Percentiles rank a stretch among this genome's conserved stretches.
These are phyloP conservation scores for Drosophila fungiperda DNA, from an alignment of 2,888 invertebrate species.

Conservation along the genomic window DNA sequence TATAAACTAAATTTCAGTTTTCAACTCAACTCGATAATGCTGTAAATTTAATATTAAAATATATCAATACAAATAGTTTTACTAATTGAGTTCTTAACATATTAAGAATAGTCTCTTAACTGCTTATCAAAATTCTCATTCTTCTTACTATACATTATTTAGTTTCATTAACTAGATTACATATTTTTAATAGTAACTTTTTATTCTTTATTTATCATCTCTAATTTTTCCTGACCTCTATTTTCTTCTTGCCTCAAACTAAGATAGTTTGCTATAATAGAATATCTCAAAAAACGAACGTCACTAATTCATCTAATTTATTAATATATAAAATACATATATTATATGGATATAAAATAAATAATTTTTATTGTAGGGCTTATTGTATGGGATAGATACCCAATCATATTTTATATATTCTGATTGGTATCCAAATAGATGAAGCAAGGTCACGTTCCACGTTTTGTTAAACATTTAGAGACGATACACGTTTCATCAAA, in stretches of 20 bases:
- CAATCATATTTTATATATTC: conserved; percentile 10
- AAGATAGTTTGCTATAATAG: not conserved
- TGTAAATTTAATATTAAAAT: not conserved
- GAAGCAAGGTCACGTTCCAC: conserved; percentile 68
- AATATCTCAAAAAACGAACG: not conserved
- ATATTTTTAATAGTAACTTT: not conserved
- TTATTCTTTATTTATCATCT: not conserved
- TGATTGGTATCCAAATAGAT: conserved; percentile 20
- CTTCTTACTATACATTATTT: not conserved
- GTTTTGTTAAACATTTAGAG: conserved; percentile 77
- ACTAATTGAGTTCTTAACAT: not conserved
- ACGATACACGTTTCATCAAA: conserved; percentile 77
- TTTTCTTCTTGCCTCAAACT: not conserved
- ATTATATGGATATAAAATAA: not conserved
- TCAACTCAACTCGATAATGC: not conserved
- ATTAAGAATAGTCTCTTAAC: not conserved
- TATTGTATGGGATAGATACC: conserved; percentile 20
- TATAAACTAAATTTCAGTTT: not conserved
- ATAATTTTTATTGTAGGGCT: conserved; percentile 1
- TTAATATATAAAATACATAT: not conserved
- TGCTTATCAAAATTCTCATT: not conserved
- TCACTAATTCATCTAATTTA: not conserved
- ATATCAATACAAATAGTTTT: not conserved
- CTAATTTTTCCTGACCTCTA: not conserved
- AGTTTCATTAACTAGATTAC: not conserved